Conservation (phyloP, 1,140 invertebrate species). For the Leptinotarsa defecta region DNA sequence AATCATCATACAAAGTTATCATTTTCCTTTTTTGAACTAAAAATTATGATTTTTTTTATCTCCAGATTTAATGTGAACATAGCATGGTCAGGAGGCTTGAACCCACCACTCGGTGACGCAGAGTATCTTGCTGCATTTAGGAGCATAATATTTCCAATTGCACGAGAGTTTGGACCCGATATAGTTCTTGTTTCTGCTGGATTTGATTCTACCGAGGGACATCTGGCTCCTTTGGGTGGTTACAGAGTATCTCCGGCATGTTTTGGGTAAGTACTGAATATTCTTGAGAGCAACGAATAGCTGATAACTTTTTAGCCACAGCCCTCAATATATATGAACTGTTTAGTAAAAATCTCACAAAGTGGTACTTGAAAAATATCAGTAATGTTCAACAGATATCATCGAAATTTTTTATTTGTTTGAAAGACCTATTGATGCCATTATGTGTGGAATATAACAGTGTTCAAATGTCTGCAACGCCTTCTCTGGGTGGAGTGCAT, state of each 20-base stretch:
- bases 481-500: too few species aligned
- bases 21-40: too few species aligned
- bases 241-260: conserved; percentile 92
- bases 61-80: conserved; percentile 84
- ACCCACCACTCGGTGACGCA: conserved; percentile 93
- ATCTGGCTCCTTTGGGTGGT: conserved; percentile 91
- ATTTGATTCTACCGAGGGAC: conserved; percentile 94
- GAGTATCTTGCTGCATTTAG: conserved; percentile 98
- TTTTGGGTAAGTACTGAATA: conserved; percentile 92
- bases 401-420: too few species aligned
- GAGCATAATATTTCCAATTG: conserved; percentile 89
- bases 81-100: conserved; percentile 89
- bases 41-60: too few species aligned
- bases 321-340: background rate
- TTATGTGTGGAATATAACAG: too few species aligned
- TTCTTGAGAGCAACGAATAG: background rate
- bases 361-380: too few species aligned
- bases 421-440: too few species aligned
- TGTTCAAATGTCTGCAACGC: too few species aligned
- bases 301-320: conserved; percentile 39
- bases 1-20: too few species aligned
- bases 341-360: background rate
- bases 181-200: conserved; percentile 95
- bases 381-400: too few species aligned
- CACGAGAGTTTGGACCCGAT: conserved; percentile 90